Evolutionary conservation across 2,113 vertebrate genomes (phyloP).

Genomic region (Brachypodius melanocephalos): DNA sequence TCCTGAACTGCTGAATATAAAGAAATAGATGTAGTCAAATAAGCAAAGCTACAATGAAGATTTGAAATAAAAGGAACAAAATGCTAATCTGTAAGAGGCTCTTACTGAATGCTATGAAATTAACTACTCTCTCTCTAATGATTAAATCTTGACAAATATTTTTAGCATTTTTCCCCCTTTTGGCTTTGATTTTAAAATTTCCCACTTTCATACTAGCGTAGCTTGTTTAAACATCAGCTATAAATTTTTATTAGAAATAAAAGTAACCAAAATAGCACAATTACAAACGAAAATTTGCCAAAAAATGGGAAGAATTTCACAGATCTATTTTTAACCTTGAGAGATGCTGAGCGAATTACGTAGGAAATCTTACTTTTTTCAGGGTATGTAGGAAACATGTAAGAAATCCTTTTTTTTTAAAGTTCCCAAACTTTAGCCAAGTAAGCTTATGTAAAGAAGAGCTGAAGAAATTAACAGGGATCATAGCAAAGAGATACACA

Average conservation of each 20-base stretch:
- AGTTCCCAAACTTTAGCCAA: not conserved
- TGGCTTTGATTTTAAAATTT: not conserved
- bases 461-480: not conserved
- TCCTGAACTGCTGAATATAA: not conserved
- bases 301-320: not conserved
- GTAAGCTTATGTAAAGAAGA: not conserved
- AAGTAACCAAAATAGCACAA: not conserved
- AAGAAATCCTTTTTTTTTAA: not conserved
- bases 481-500: not conserved
- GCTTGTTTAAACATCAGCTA: not conserved
- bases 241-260: not conserved
- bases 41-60: not conserved
- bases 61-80: not conserved
- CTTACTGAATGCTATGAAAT: not conserved
- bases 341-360: not conserved
- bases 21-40: not conserved
- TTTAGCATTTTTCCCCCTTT: not conserved
- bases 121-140: not conserved
- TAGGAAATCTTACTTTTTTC: not conserved
- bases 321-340: not conserved
- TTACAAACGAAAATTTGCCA: not conserved
- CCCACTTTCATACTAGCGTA: not conserved
- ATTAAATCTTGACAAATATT: not conserved
- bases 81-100: not conserved
- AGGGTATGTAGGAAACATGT: not conserved